Percentiles rank a stretch among this genome's conserved stretches.
phyloP scores from a whole-genome alignment of 2,888 invertebrate genomes.

The Zonitis immaculata region DNA sequence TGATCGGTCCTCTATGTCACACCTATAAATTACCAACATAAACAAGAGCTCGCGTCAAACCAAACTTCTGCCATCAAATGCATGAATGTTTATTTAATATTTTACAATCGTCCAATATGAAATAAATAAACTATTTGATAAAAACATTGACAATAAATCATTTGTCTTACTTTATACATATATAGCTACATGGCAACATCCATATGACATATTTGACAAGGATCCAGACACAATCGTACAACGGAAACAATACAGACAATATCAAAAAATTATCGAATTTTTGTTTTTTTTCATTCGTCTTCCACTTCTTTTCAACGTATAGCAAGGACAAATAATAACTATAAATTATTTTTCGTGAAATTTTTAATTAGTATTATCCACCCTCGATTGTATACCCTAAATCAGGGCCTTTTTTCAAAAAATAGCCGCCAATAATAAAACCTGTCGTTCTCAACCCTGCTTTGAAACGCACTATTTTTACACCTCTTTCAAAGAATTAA shows the following conservation, averaged over 20 bases:
- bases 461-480: conserved; percentile 36
- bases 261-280: background rate
- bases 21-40: conserved; percentile 32
- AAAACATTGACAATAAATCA: conserved; percentile 3
- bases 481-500: conserved; percentile 41
- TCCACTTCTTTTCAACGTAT: background rate
- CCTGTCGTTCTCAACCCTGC: conserved; percentile 4
- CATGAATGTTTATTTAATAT: conserved; percentile 32
- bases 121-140: conserved; percentile 6
- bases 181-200: conserved; percentile 11
- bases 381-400: conserved; percentile 8
- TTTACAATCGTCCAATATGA: conserved; percentile 24
- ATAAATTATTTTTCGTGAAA: background rate
- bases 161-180: conserved; percentile 10
- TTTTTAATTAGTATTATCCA: conserved; percentile 1
- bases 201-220: conserved; percentile 9
- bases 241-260: background rate
- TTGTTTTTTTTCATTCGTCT: no score
- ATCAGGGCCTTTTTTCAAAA: conserved; percentile 3
- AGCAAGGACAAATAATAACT: conserved; percentile 1
- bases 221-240: conserved; percentile 7
- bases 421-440: conserved; percentile 12
- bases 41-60: conserved; percentile 34
- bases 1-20: conserved; percentile 28
- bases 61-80: conserved; percentile 33